Evolutionary conservation across 37 sponge, comb jelly and placozoan genomes (phyloP).

Genomic region (Agelas oroides): DNA sequence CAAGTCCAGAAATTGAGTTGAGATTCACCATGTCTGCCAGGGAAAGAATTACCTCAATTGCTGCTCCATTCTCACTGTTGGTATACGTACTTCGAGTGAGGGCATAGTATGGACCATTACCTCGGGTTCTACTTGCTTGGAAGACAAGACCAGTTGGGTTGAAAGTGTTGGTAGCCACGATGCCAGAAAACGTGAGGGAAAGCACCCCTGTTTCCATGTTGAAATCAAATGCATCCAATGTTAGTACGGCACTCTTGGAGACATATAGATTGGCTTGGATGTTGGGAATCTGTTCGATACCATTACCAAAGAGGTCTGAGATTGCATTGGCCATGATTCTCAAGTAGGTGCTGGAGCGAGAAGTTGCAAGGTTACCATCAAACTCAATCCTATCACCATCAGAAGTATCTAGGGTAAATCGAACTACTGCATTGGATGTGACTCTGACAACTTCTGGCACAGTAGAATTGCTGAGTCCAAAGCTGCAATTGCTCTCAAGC

Average conservation of each 20-base stretch:
- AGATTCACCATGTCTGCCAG: constrained; percentile 68
- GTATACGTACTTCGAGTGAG: constrained; percentile 48
- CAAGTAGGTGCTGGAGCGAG: constrained; percentile 44
- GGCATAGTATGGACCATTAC: constrained; percentile 53
- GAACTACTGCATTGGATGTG: background rate
- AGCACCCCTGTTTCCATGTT: constrained; percentile 72
- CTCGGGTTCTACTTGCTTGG: constrained; percentile 43
- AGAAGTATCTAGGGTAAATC: constrained; percentile 25
- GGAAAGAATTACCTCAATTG: constrained; percentile 66
- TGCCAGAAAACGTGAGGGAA: constrained; percentile 76
- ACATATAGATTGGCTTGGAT: constrained; percentile 54
- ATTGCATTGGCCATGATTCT: constrained; percentile 28
- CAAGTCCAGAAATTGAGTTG: constrained; percentile 74
- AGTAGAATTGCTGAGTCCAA: constrained; percentile 33
- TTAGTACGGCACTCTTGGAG: constrained; percentile 31
- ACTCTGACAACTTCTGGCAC: background rate
- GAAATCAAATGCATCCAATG: constrained; percentile 51
- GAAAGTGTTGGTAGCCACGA: constrained; percentile 68
- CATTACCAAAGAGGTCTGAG: constrained; percentile 64
- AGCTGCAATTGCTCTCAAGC: background rate
- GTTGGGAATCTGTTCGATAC: constrained; percentile 35
- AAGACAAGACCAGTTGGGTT: constrained; percentile 70
- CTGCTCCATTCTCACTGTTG: constrained; percentile 63
- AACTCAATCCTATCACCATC: constrained; percentile 69
- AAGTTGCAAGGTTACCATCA: constrained; percentile 61